Percentiles rank a stretch among this genome's conserved stretches.
Evolutionary conservation across 2,888 invertebrate species (phyloP).

Genomic region (Lasioglossum morio): DNA sequence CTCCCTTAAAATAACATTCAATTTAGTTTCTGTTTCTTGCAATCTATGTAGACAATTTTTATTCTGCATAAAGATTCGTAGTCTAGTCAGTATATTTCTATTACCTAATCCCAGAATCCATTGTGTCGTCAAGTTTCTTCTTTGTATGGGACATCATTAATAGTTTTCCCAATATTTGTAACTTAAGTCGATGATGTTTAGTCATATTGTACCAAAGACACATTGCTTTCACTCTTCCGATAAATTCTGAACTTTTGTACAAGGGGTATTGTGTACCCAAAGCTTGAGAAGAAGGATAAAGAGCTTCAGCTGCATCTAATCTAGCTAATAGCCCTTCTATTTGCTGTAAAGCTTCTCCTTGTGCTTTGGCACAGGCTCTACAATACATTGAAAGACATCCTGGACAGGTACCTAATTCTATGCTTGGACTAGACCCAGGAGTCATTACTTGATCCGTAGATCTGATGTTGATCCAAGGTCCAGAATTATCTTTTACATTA

Average conservation of each 20-base stretch:
- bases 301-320: conserved; percentile 91
- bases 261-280: conserved; percentile 91
- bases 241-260: conserved; percentile 88
- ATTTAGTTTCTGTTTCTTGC: no score
- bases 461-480: conserved; percentile 56
- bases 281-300: conserved; percentile 94
- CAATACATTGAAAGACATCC: conserved; percentile 93
- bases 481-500: conserved; percentile 62
- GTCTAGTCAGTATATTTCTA: not conserved
- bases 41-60: no score
- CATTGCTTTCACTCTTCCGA: conserved; percentile 91
- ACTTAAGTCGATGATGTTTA: conserved; percentile 92
- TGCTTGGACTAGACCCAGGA: conserved; percentile 55
- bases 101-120: conserved; percentile 78
- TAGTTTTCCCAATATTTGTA: conserved; percentile 90
- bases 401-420: conserved; percentile 83
- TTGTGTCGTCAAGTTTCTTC: conserved; percentile 75
- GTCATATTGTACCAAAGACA: conserved; percentile 97
- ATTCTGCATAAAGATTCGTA: no score
- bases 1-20: no score
- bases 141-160: conserved; percentile 84
- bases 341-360: conserved; percentile 91
- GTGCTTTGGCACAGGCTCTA: conserved; percentile 88
- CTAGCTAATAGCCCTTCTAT: conserved; percentile 90
- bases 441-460: conserved; percentile 51